These are phyloP conservation scores for Trachelipus rathkii DNA, from an alignment of 1,140 invertebrate species.

Conservation along the genomic window DNA sequence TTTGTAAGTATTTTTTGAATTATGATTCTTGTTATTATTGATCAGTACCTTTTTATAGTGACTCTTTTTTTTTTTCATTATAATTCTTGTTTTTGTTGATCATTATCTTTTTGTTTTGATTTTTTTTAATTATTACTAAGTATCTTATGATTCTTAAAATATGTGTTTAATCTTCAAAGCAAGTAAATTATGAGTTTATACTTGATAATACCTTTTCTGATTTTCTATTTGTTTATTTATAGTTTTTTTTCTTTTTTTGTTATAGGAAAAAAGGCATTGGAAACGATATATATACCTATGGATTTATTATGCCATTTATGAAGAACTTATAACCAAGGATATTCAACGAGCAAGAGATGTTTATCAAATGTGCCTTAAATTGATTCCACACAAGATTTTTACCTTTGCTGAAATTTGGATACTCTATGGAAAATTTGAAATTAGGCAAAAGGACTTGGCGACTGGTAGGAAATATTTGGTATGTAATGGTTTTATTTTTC, in stretches of 20 bases:
- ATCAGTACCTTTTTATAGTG: too few relatives aligned
- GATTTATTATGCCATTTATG: conserved; percentile 98
- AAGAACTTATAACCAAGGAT: conserved; percentile 90
- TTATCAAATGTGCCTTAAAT: conserved; percentile 82
- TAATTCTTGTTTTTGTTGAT: too few relatives aligned
- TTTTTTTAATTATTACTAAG: too few relatives aligned
- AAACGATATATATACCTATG: conserved; percentile 98
- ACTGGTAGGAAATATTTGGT: conserved; percentile 83
- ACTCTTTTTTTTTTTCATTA: too few relatives aligned
- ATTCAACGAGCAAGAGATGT: conserved; percentile 83
- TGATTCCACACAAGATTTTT: conserved; percentile 95
- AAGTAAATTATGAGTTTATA: too few relatives aligned
- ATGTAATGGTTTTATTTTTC: conserved; percentile 35
- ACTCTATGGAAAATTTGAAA: conserved; percentile 94
- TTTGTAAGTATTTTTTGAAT: too few relatives aligned
- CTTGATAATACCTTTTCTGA: too few relatives aligned
- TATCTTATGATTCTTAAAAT: too few relatives aligned
- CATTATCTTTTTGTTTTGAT: too few relatives aligned
- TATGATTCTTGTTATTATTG: too few relatives aligned
- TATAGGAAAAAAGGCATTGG: conserved; percentile 74
- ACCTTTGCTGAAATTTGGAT: conserved; percentile 99
- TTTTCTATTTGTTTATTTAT: too few relatives aligned
- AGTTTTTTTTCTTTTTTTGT: conserved; percentile 28
- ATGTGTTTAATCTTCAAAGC: too few relatives aligned
- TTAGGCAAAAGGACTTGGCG: conserved; percentile 85